Evolutionary conservation across 2,888 invertebrate species (phyloP), one percentile per base, ranked within the genome.

Genomic region (Drosophila melanosoma): DNA sequence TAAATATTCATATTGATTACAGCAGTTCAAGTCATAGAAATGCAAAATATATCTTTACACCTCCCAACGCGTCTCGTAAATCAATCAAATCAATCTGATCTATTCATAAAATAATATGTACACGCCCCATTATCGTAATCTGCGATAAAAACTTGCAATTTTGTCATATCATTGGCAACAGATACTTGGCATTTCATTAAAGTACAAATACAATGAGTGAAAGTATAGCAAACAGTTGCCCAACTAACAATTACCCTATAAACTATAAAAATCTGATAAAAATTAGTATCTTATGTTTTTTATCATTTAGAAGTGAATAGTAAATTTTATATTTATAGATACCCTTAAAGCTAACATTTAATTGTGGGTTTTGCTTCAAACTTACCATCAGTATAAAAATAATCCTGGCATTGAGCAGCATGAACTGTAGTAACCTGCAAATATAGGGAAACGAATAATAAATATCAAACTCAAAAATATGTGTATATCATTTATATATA

Each of bases 321-420:
- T 36, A 15, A 15, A 36, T 15, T 36, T 15, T 45, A 8, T 2
- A 8, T 0, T 8, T 54, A 10, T 45, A 6, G 26, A 12, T n/a
- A 51, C 42, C 56, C 66, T 23, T 52, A 33, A 5, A 3, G 1
- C 10, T 29, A 29, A 12, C 1, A 3, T 32, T 3, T 3, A 52
- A 20, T 33, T 49, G 26, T 49, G 26, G 2, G 4, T 2, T 1
- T 23, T 45, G 15, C 23, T 45, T 15, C 11, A 20, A 35, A 95
- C 96, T 95, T 93, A 96, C 96, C 96, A 96, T 96, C 95, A 96
- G 96, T 96, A 96, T 96, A 96, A 96, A 96, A 96, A 96, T 95
- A 95, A 96, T 96, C 96, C 96, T 96, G 95, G 96, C 96, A 96
- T 96, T 96, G 96, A 96, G 96, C 96, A 96, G 96, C 96, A 96